Evolutionary conservation across 1,140 invertebrate genomes (phyloP).

Genomic region (Thaumetopoea pityocampa): DNA sequence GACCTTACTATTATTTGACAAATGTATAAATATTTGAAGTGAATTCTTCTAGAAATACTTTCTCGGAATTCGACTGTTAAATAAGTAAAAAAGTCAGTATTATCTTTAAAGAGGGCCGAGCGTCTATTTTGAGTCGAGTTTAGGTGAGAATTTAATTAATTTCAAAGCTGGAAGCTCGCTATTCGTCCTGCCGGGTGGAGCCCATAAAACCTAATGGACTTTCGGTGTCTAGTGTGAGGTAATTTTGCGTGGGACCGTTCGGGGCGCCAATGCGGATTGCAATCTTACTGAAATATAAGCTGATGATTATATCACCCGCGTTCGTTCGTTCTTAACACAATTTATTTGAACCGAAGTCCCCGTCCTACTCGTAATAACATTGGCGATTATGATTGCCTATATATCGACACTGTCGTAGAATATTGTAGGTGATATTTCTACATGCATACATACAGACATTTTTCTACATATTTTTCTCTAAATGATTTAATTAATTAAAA

Average conservation of each 20-base stretch:
- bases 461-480: no score
- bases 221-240: constrained; percentile 57
- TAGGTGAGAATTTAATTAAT: constrained; percentile 65
- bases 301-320: constrained; percentile 32
- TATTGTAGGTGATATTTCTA: no score
- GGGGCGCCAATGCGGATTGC: constrained; percentile 34
- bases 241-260: constrained; percentile 52
- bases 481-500: no score
- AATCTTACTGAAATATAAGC: constrained; percentile 45
- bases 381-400: no score
- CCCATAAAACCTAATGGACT: constrained; percentile 72
- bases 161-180: constrained; percentile 49
- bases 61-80: constrained; percentile 4
- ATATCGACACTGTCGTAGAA: no score
- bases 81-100: no score
- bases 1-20: no score
- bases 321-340: constrained; percentile 9
- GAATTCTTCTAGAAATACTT: neutral
- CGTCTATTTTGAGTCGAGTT: constrained; percentile 30
- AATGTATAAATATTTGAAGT: constrained; percentile 1
- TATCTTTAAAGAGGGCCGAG: constrained; percentile 10
- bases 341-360: neutral
- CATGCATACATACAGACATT: no score
- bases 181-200: constrained; percentile 50
- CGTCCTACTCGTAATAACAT: neutral